These are phyloP conservation scores for Ectemnius cavifrons DNA, from an alignment of 2,888 invertebrate species.

Conservation along the genomic window DNA sequence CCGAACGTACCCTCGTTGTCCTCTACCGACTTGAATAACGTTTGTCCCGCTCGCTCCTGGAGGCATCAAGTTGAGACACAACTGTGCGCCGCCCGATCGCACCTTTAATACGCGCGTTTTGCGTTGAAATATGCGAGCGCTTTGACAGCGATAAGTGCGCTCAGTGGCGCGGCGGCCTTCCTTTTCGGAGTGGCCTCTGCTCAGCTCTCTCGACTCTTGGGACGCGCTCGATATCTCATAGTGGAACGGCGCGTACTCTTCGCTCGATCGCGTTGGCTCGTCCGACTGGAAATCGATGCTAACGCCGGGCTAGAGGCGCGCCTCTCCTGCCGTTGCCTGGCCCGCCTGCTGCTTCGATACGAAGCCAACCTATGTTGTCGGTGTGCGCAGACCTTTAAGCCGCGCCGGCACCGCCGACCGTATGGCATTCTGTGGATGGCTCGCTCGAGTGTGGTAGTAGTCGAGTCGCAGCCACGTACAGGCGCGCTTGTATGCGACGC, in stretches of 20 bases:
- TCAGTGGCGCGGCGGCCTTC: conserved; percentile 48
- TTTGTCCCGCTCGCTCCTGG: too few relatives aligned
- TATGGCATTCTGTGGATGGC: conserved; percentile 7
- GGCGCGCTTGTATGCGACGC: conserved; percentile 29
- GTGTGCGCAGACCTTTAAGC: conserved; percentile 20
- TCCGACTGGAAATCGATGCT: conserved; percentile 76
- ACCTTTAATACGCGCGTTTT: conserved; percentile 55
- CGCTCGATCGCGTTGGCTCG: conserved; percentile 68
- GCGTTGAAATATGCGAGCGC: conserved; percentile 49
- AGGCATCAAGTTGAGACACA: not conserved
- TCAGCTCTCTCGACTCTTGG: conserved; percentile 28
- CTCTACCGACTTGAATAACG: not conserved
- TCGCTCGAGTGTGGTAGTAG: conserved; percentile 22
- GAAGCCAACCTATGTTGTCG: not conserved
- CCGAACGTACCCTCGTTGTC: not conserved
- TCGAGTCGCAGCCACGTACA: conserved; percentile 36
- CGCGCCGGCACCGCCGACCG: conserved; percentile 10
- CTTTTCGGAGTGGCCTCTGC: conserved; percentile 54
- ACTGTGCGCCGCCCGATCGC: conserved; percentile 38
- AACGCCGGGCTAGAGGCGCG: conserved; percentile 66
- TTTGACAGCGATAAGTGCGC: conserved; percentile 25
- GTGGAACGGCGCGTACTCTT: conserved; percentile 54
- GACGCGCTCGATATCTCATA: conserved; percentile 51
- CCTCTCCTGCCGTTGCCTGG: conserved; percentile 61
- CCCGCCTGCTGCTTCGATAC: conserved; percentile 32